Base-by-base conservation (phyloP, 1,140 invertebrate species). In the Pseudachorutes palmiensis region DNA sequence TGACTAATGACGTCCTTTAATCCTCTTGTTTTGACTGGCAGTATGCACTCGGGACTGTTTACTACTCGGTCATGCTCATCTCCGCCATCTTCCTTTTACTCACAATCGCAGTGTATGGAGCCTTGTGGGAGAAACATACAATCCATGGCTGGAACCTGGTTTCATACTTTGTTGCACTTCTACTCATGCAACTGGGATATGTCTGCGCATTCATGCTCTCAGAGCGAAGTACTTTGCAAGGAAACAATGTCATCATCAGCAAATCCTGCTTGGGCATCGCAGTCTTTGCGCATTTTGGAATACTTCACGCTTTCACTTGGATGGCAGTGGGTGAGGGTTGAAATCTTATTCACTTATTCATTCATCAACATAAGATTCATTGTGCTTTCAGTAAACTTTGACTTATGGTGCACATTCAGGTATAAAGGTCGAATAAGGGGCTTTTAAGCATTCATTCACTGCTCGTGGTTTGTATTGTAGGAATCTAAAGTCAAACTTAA, bases 371-470 rank as follows among this genome's bases (percentile, higher is more conserved):
- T 62, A 14, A 58, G 62, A 59, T 67, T 66, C 32, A 62, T 67
- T 31, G 62, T 67, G 19, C 58, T 66, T 9, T 26, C 67, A 29
- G 58, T 69, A 5, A 69, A 69, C 57, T 59, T 64, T 32, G 67
- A 69, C 26, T 30, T 69, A 1, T 69, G 62, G 32, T 65, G 55
- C 49, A 69, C 67, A 41, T 69, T 69, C 58, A 62, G 62, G 67
- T 69, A 36, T 36, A 1, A 32, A 62, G 32, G 2, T 31, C 26
- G 41, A 64, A 12, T 12, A 9, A 9, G 33, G 24, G 14, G 31
- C 2, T 51, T 64, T 64, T 24, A 16, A 49, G n/a, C 41, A 48
- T 2, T 5, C 24, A 41, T 26, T 14, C 16, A 36, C 16, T 41
- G 12, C 24, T 2, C 16, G 12, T 24, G 5, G 49, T n/a, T 64